These are phyloP conservation scores for Tetragnatha versicolor DNA, from an alignment of 1,140 invertebrate genomes.

Conservation along the genomic window DNA sequence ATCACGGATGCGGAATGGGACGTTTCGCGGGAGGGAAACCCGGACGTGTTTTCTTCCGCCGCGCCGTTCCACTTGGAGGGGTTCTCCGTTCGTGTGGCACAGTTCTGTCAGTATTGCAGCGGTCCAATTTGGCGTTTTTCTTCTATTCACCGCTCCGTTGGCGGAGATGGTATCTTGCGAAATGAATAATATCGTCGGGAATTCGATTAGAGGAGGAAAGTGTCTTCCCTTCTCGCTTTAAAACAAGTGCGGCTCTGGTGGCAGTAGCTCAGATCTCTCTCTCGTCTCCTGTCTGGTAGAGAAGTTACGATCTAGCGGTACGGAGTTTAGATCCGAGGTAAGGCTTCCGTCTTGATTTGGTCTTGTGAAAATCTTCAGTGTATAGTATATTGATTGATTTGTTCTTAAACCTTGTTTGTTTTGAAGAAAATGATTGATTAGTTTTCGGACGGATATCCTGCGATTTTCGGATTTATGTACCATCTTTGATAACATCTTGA, in stretches of 20 bases:
- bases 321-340: no score
- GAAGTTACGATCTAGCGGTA: no score
- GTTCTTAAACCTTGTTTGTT: no score
- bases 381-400: no score
- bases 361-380: no score
- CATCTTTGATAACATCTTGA: no score
- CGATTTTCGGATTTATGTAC: no score
- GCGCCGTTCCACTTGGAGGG: slow-evolving; percentile 28
- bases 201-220: slow-evolving; percentile 40
- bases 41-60: slow-evolving; percentile 34
- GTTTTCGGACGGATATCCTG: no score
- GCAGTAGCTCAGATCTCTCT: no score
- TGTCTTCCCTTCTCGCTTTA: slow-evolving; percentile 4
- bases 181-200: background rate
- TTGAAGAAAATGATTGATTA: no score
- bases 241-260: background rate
- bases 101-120: slow-evolving; percentile 23
- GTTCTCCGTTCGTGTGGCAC: slow-evolving; percentile 33
- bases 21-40: slow-evolving; percentile 6
- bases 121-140: slow-evolving; percentile 13
- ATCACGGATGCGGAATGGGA: background rate
- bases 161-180: slow-evolving; percentile 24
- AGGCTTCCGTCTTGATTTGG: no score
- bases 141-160: slow-evolving; percentile 14
- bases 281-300: no score